Evolutionary conservation across 2,797 vertebrate species (phyloP).

Genomic region (Rachycentron canadum): DNA sequence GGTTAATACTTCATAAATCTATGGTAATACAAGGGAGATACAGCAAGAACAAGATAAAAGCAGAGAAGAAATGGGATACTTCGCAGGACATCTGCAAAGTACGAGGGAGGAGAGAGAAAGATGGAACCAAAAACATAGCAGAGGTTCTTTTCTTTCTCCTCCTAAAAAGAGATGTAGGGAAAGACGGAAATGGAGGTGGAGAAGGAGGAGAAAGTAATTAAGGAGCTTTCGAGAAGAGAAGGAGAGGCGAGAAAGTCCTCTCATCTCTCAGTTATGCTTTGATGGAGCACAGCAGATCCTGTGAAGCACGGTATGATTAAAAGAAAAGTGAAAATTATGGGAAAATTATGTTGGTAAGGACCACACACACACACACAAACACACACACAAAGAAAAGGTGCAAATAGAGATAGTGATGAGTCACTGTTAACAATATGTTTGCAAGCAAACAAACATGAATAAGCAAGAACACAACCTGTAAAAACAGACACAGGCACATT

Average conservation of each 20-base stretch:
- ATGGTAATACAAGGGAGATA: constrained; percentile 48
- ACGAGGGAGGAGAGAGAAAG: constrained; percentile 22
- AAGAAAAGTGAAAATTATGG: constrained; percentile 63
- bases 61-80: constrained; percentile 47
- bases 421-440: constrained; percentile 24
- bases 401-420: constrained; percentile 22
- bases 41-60: constrained; percentile 51
- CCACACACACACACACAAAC: constrained; percentile 44
- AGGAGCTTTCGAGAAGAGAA: constrained; percentile 42
- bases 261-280: constrained; percentile 58
- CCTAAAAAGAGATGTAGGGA: constrained; percentile 30
- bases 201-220: constrained; percentile 57
- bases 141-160: constrained; percentile 17
- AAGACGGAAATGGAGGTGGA: constrained; percentile 24
- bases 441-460: background rate
- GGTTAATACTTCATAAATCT: constrained; percentile 54
- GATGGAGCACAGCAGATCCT: constrained; percentile 53
- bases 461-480: background rate
- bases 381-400: constrained; percentile 33
- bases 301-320: constrained; percentile 57
- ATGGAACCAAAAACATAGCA: constrained; percentile 17
- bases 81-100: constrained; percentile 23
- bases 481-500: constrained; percentile 11
- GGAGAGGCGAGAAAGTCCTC: constrained; percentile 38
- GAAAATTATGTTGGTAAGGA: constrained; percentile 30